Evolutionary conservation across 2,797 vertebrate genomes (phyloP).

Genomic region (Acanthiza pusilla): DNA sequence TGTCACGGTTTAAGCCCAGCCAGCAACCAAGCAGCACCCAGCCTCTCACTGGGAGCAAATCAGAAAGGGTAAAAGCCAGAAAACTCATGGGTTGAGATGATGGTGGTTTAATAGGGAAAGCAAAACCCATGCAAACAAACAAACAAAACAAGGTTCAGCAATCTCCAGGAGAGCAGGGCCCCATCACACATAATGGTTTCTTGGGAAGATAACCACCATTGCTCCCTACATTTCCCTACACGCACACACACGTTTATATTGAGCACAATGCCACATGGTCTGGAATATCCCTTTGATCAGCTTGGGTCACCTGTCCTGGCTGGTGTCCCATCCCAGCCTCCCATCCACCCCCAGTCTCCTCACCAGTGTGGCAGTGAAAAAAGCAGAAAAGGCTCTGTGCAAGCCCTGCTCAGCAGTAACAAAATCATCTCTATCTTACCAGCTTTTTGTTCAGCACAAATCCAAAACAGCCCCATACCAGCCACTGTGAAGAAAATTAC

Average conservation of each 20-base stretch:
- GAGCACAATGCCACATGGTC: not conserved
- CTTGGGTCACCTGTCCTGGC: not conserved
- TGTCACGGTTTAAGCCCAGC: not conserved
- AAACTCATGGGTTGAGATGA: not conserved
- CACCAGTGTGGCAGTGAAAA: rapidly evolving
- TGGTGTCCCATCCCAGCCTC: not conserved
- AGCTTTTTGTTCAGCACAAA: not conserved
- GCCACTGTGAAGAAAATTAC: not conserved
- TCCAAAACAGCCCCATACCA: not conserved
- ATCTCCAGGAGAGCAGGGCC: not conserved
- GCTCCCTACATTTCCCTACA: not conserved
- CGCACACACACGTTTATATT: not conserved
- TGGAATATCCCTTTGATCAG: not conserved
- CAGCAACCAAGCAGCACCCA: not conserved
- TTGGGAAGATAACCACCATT: not conserved
- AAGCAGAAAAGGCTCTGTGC: not conserved
- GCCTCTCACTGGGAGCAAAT: not conserved
- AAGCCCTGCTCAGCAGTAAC: not conserved
- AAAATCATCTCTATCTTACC: not conserved
- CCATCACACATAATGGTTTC: too few species aligned
- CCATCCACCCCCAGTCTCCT: rapidly evolving
- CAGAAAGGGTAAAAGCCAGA: not conserved
- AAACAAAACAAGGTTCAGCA: not conserved
- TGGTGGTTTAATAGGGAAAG: not conserved
- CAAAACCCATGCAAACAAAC: not conserved